A percentile compares a stretch with the other conserved stretches of the same genome.
Conservation (phyloP, 2,888 invertebrate species). For the Altica lythri region DNA sequence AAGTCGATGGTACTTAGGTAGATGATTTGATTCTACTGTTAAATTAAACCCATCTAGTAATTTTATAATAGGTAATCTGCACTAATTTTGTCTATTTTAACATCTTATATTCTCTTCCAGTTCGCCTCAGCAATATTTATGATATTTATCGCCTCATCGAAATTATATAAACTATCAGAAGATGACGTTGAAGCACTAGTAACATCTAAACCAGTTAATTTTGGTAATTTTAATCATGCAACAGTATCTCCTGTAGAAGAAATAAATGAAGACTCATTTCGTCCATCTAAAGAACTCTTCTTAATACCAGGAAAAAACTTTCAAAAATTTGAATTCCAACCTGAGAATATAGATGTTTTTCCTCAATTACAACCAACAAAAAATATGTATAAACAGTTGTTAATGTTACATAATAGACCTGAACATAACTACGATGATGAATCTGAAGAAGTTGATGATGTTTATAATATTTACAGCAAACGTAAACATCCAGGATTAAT, state of each 20-base stretch:
- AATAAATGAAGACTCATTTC: slow-evolving; percentile 11
- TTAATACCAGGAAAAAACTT: not conserved
- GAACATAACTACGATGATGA: not conserved
- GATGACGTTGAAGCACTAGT: not conserved
- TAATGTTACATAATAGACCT: slow-evolving; percentile 1
- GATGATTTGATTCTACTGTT: too few species aligned
- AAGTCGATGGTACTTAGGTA: too few species aligned
- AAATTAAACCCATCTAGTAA: too few species aligned
- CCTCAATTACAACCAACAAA: not conserved
- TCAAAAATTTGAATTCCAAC: not conserved
- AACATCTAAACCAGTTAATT: slow-evolving; percentile 21
- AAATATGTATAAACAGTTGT: slow-evolving; percentile 11
- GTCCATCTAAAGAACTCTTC: slow-evolving; percentile 28
- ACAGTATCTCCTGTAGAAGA: not conserved
- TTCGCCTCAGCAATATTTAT: slow-evolving; percentile 1
- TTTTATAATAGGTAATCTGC: too few species aligned
- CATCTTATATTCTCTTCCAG: slow-evolving; percentile 18
- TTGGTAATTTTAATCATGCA: not conserved
- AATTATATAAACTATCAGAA: slow-evolving; percentile 2
- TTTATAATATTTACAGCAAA: not conserved
- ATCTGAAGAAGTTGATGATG: not conserved
- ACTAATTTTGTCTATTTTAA: not conserved
- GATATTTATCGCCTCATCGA: not conserved
- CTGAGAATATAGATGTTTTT: not conserved
- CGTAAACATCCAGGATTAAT: slow-evolving; percentile 5